phyloP scores from a whole-genome alignment of 2,797 vertebrate species.

The Schizothorax lantsangensis region DNA sequence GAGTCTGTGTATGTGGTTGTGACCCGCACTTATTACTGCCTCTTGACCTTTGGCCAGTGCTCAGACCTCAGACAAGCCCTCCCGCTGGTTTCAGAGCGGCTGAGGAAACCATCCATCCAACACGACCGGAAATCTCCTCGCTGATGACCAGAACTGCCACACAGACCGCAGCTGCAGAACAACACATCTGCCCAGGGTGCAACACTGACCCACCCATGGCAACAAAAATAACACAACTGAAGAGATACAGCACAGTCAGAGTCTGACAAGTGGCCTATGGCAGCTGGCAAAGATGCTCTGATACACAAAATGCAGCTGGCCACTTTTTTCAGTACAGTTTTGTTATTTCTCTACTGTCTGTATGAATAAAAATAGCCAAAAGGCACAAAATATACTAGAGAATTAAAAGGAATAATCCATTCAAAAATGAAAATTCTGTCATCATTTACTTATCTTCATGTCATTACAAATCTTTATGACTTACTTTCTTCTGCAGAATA shows the following conservation, averaged over 20 bases:
- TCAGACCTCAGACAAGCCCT: conserved; percentile 44
- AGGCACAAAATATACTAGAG: background rate
- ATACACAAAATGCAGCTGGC: background rate
- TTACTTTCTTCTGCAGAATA: background rate
- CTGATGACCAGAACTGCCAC: conserved; percentile 27
- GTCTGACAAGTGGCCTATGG: background rate
- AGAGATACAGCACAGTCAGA: background rate
- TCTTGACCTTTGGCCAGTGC: conserved; percentile 40
- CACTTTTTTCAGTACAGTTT: background rate
- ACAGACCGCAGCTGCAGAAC: conserved; percentile 37
- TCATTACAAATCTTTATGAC: background rate
- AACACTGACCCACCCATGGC: conserved; percentile 13
- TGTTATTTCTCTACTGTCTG: background rate
- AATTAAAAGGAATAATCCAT: background rate
- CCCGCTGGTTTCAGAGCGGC: conserved; percentile 31
- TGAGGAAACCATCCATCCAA: conserved; percentile 41
- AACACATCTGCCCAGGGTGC: conserved; percentile 29
- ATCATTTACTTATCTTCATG: background rate
- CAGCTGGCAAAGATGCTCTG: background rate
- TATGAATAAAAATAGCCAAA: background rate
- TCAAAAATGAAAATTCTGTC: background rate
- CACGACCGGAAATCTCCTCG: conserved; percentile 29
- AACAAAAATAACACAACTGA: conserved; percentile 21
- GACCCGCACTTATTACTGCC: conserved; percentile 27
- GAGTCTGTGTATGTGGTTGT: conserved; percentile 10